Base-by-base conservation (phyloP, 2,888 invertebrate genomes). In the Polymixis flavicincta region DNA sequence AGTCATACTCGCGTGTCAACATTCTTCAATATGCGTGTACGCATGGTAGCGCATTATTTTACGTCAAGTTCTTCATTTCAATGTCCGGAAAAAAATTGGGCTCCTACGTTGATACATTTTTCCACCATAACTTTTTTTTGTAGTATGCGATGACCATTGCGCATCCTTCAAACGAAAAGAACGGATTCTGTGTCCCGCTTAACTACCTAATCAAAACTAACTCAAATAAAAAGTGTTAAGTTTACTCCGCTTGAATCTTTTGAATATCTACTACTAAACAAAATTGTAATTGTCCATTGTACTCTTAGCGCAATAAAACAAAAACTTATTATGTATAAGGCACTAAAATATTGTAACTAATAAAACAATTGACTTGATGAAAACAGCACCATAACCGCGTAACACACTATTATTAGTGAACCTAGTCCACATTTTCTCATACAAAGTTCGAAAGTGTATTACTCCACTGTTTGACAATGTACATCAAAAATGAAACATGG, bases 201-300 rank as follows among this genome's bases (percentile, higher is more conserved):
- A 79, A 54, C 77, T 78, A 85, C 75, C 66, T 80, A 78, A 82
- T 73, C 65, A 82, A 74, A 70, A 61, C 66, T 71, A 79, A 74
- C 54, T 64, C 55, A 74, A 74, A 76, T 72, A 74, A 68, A 78
- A 63, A 59, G 70, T 70, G 69, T n/a, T n/a, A n/a, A n/a, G n/a
- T 64, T 57, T 55, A 59, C 61, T 63, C 69, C 37, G 45, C 55
- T 67, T 17, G 50, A 61, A 57, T 64, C 70, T 64, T 37, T 17
- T 48, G 64, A 66, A 71, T 71, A 71, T 74, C 60, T 73, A 84
- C 57, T 76, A 48, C 79, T 74, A 79, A 73, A 77, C 76, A 78
- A 82, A 82, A 80, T 83, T 88, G 83, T 89, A 88, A 89, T 84
- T 88, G 88, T 88, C 84, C 82, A 90, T 93, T 94, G 94, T 94